Base-by-base conservation (phyloP, 2,888 invertebrate genomes). In the Omphaloscelis lunosa region DNA sequence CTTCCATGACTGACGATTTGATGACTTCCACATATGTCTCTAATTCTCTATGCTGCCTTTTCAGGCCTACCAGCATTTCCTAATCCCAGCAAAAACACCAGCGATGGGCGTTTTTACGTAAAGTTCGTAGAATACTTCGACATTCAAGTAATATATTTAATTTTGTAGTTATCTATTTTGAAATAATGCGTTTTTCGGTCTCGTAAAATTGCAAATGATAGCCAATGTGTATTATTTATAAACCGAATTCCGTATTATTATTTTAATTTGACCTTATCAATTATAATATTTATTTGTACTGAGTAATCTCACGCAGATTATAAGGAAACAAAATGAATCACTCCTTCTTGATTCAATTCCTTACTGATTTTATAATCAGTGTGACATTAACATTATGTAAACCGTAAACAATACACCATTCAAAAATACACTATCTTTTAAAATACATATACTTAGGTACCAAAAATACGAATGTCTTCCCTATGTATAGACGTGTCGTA, bases 321-420 rank as follows among this genome's bases (percentile, higher is more conserved):
- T 9, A 69, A 34, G 6, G 29, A n/a, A 45, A 4, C 5, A 71
- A 27, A 48, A 8, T 39, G 29, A 71, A 48, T 79, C 39, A 34
- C 27, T n/a, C n/a, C n/a, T n/a, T n/a, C n/a, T n/a, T n/a, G n/a
- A n/a, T n/a, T n/a, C n/a, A n/a, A 15, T 58, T 58, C 0, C 6
- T 27, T n/a, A 80, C 39, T 41, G 51, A 76, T 48, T 59, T 56
- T 34, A 23, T 45, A 56, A 82, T 83, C 59, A 59, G 29, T 48
- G 15, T 34, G 53, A 48, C 3, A 23, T 56, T 29, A 48, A 20
- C 5, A 8, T 72, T 66, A 78, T 27, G 65, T 77, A 51, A 72
- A 72, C 12, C 45, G 72, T 61, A 72, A 81, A 85, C 58, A 71
- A 63, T 53, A 45, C 45, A 56, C 51, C 61, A 70, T 74, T 63